Conservation (phyloP, 2,888 invertebrate species). For the Dasysyrphus albostriatus region DNA sequence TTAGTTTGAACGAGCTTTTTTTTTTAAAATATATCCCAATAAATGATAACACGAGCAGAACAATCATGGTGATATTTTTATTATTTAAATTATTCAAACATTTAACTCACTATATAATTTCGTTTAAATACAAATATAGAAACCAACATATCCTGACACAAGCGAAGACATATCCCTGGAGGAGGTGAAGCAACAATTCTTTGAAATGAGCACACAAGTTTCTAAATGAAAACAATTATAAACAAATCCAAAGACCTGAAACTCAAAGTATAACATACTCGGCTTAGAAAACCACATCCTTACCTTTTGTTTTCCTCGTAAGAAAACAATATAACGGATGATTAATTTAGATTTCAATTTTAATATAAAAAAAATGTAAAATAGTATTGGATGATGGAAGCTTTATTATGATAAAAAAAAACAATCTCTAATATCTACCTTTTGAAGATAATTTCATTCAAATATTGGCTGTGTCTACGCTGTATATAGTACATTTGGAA, state of each 20-base stretch:
- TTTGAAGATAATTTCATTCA: too few species aligned
- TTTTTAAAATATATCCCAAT: not conserved
- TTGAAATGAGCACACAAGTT: conserved; percentile 79
- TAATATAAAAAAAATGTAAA: too few species aligned
- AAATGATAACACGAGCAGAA: not conserved
- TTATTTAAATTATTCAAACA: not conserved
- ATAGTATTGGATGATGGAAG: too few species aligned
- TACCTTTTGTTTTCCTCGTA: conserved; percentile 7
- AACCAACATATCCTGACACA: conserved; percentile 81
- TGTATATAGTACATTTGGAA: too few species aligned
- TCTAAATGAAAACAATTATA: conserved; percentile 12
- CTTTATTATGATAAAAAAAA: too few species aligned
- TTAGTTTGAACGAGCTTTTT: not conserved
- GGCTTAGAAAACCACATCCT: conserved; percentile 8
- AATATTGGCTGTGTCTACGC: too few species aligned
- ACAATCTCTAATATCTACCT: too few species aligned
- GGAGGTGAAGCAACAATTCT: conserved; percentile 81
- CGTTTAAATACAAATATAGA: conserved; percentile 75
- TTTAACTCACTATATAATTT: not conserved
- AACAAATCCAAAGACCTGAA: conserved; percentile 11
- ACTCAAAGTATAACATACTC: conserved; percentile 13
- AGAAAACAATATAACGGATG: conserved; percentile 24
- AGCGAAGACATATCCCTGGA: conserved; percentile 80
- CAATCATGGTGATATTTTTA: conserved; percentile 8
- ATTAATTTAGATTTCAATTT: too few species aligned